Evolutionary conservation across 2,797 vertebrate genomes (phyloP).

Genomic region (Psittacula derbiana): DNA sequence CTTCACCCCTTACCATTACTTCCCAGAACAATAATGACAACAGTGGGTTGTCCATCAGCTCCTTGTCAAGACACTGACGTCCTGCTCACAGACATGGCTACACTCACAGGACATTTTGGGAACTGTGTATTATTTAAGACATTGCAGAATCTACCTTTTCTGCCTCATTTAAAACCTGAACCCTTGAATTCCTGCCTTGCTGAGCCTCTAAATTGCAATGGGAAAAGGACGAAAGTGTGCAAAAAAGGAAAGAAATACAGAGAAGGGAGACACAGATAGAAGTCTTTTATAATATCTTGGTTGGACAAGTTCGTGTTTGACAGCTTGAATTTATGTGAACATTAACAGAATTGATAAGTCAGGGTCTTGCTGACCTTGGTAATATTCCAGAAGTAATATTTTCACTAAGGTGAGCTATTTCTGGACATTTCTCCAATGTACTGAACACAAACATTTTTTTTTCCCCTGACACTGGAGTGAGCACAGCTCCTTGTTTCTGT

Average conservation of each 20-base stretch:
- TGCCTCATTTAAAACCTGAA: background rate
- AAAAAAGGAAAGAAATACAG: slow-evolving; percentile 28
- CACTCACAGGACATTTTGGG: background rate
- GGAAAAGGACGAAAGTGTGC: background rate
- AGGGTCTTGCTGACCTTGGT: slow-evolving; percentile 72
- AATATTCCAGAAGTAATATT: slow-evolving; percentile 71
- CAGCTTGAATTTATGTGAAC: slow-evolving; percentile 64
- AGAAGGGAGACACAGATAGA: background rate
- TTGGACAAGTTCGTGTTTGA: slow-evolving; percentile 55
- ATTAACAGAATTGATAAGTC: slow-evolving; percentile 71
- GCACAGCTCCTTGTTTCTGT: slow-evolving; percentile 35
- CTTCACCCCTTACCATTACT: background rate
- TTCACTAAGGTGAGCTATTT: slow-evolving; percentile 71
- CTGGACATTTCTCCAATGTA: slow-evolving; percentile 59
- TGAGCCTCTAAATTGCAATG: background rate
- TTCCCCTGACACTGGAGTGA: slow-evolving; percentile 32
- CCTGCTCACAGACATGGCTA: background rate
- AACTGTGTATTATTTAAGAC: background rate
- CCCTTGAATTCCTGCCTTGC: background rate
- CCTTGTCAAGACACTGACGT: background rate
- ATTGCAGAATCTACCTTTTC: background rate
- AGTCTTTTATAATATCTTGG: slow-evolving; percentile 43
- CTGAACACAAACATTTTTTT: slow-evolving; percentile 47
- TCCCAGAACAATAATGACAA: background rate
- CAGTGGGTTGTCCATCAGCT: background rate